Percentiles rank a stretch among this genome's conserved stretches.
phyloP scores from a whole-genome alignment of 2,888 invertebrate genomes.

The Aplocera efformata region DNA sequence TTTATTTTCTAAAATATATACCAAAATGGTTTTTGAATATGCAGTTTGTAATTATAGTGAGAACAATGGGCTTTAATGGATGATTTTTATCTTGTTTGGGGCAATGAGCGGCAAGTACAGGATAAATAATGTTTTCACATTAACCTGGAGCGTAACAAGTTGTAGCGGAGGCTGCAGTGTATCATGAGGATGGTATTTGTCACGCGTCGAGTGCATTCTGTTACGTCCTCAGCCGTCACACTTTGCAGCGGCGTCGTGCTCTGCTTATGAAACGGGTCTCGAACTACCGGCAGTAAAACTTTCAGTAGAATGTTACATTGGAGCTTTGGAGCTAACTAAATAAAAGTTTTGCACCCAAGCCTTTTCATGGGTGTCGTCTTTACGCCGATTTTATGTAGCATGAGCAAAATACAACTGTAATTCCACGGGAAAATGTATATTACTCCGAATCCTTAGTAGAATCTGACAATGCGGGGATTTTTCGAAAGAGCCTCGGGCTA shows the following conservation, averaged over 20 bases:
- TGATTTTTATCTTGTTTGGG: not conserved
- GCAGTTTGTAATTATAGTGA: conserved; percentile 8
- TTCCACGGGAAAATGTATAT: conserved; percentile 76
- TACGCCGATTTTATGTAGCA: conserved; percentile 75
- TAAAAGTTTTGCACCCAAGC: conserved; percentile 61
- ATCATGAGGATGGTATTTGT: conserved; percentile 47
- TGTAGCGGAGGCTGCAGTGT: conserved; percentile 33
- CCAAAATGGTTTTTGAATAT: no score
- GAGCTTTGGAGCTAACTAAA: conserved; percentile 67
- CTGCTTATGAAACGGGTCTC: conserved; percentile 57
- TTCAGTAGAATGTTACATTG: conserved; percentile 69
- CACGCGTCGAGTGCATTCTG: conserved; percentile 47
- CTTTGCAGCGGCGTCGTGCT: conserved; percentile 45
- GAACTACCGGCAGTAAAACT: conserved; percentile 67
- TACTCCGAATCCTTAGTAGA: conserved; percentile 71
- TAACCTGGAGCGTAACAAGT: conserved; percentile 36
- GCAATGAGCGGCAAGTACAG: conserved; percentile 2
- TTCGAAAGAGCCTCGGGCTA: conserved; percentile 71
- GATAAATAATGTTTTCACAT: conserved; percentile 13
- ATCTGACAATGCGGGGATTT: conserved; percentile 74
- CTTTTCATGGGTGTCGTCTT: conserved; percentile 67
- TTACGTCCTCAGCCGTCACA: conserved; percentile 39
- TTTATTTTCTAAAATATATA: no score
- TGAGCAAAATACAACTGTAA: conserved; percentile 72
- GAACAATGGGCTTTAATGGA: not conserved